Percentiles rank a stretch among this genome's conserved stretches.
These are phyloP conservation scores for Ictalurus punctatus DNA, from an alignment of 2,113 vertebrate species.

Conservation along the genomic window DNA sequence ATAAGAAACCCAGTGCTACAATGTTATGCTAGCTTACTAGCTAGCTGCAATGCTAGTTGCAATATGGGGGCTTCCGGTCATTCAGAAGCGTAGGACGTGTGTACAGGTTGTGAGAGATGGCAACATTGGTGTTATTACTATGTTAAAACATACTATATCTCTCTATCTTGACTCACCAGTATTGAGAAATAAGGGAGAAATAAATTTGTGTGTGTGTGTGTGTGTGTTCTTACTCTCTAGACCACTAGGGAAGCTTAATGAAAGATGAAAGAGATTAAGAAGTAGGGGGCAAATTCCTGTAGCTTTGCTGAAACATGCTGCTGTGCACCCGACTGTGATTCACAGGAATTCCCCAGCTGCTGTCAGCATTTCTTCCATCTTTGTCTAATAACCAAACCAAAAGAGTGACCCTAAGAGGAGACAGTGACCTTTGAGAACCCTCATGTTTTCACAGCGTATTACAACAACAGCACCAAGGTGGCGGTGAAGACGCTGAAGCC, in stretches of 20 bases:
- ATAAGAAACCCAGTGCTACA: background rate
- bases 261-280: background rate
- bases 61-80: too few species aligned
- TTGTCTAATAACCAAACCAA: background rate
- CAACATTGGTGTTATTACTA: background rate
- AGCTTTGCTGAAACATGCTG: background rate
- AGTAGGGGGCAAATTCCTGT: background rate
- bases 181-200: constrained; percentile 25
- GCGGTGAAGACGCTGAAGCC: constrained; percentile 94
- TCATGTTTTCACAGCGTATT: constrained; percentile 56
- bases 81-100: background rate
- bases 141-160: background rate
- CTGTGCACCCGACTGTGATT: background rate
- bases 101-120: background rate
- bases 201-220: background rate
- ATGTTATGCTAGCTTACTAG: background rate
- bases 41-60: background rate
- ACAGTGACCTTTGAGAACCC: background rate
- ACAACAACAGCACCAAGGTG: constrained; percentile 87
- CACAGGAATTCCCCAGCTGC: background rate
- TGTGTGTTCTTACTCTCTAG: background rate
- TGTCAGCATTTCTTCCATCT: background rate
- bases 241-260: background rate
- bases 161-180: constrained; percentile 7
- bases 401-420: background rate